Evolutionary conservation across 2,888 invertebrate genomes (phyloP), one percentile per base, ranked within the genome.

Genomic region (Isotomurus palustris): DNA sequence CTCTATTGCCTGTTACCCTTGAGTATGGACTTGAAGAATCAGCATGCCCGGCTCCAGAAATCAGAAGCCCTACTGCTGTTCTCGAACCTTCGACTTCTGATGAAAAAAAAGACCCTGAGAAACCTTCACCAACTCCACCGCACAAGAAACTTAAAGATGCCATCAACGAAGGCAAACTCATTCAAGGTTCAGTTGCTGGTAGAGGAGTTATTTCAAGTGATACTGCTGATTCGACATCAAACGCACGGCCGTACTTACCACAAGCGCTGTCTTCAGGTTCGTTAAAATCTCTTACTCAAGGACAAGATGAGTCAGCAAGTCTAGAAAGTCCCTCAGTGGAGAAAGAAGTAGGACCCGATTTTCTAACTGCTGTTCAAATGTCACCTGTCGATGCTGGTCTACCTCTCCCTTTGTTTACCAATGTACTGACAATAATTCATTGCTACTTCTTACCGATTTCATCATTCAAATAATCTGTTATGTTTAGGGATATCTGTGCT

Each of bases 401-500:
- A 71, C 97, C 96, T 0, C 77, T 96, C 32, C 81, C 84, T 45
- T 80, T 95, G 55, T 95, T 93, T 76, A 84, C 87, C 32, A 87
- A 91, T 78, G 83, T 82, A 73, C 21, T 21, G 24, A 41, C 25
- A 41, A 5, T 8, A 19, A 28, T 47, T 28, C 21, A 48, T 48
- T 12, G 14, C 14, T 8, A 32, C 8, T 8, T 32, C 32, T 28
- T 27, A 29, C 6, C 10, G 14, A 29, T 43, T 5, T 40, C 27
- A 27, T 25, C 5, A 4, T 28, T n/a, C 17, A n/a, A 51, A 43
- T 14, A 43, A 27, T 53, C n/a, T 43, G 22, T 22, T 10, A 44
- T 21, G n/a, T n/a, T n/a, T n/a, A 84, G 83, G 96, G 96, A 47
- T 88, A 90, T 73, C 80, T 96, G 17, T 96, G 95, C 75, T 83